phyloP scores from a whole-genome alignment of 2,113 vertebrate species.

The Chiloscyllium plagiosum region DNA sequence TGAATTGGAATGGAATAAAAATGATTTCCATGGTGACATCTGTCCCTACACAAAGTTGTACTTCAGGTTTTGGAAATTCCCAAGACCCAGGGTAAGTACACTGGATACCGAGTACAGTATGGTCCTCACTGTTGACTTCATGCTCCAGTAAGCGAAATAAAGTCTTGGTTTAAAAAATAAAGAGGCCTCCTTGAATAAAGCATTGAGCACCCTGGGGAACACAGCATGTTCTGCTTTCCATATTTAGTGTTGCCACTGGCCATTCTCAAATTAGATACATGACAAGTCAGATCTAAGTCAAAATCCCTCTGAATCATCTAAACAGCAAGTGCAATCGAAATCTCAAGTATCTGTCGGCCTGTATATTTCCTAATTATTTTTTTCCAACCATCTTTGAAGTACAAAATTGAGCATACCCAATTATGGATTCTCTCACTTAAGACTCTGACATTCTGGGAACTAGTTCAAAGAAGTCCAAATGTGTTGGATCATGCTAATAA shows the following conservation, averaged over 20 bases:
- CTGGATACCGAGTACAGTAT: not conserved
- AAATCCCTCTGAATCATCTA: not conserved
- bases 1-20: not conserved
- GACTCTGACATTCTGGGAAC: not conserved
- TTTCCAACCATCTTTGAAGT: not conserved
- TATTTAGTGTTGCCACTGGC: not conserved
- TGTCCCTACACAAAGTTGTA: not conserved
- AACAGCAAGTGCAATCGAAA: not conserved
- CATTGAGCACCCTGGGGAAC: not conserved
- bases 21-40: not conserved
- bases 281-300: not conserved
- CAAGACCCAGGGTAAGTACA: not conserved
- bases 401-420: not conserved
- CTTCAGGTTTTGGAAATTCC: not conserved
- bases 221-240: not conserved
- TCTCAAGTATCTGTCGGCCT: not conserved
- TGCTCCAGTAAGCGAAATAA: not conserved
- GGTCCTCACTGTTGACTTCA: not conserved
- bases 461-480: not conserved
- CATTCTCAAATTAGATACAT: not conserved
- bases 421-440: not conserved
- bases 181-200: not conserved
- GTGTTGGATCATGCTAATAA: not conserved
- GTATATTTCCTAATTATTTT: not conserved
- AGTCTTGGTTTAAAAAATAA: not conserved